Evolutionary conservation across 2,888 invertebrate genomes (phyloP).

Genomic region (Lomographa bimaculata): DNA sequence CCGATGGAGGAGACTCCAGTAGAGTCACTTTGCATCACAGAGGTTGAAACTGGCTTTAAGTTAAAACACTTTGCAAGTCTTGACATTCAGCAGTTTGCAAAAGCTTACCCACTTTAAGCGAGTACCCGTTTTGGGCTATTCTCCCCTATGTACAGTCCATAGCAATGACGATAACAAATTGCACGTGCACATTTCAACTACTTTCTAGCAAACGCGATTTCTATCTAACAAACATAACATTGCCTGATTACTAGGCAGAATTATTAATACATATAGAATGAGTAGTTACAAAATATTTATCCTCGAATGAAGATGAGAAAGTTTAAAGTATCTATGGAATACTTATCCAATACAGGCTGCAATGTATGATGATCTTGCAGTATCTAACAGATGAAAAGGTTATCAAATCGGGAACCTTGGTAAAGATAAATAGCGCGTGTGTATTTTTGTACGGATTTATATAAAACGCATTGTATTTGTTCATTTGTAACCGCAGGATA

Average conservation of each 20-base stretch:
- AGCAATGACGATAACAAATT: constrained; percentile 20
- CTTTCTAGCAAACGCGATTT: constrained; percentile 21
- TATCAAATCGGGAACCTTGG: constrained; percentile 18
- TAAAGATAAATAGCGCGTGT: constrained; percentile 3
- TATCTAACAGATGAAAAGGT: constrained; percentile 28
- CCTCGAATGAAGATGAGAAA: constrained; percentile 14
- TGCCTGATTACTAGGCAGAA: constrained; percentile 11
- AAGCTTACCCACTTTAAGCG: too few species aligned
- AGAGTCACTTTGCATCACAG: too few species aligned
- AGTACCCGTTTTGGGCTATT: too few species aligned
- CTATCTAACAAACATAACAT: constrained; percentile 15
- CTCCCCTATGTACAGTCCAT: too few species aligned
- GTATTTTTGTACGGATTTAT: neutral
- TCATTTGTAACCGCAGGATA: constrained; percentile 1
- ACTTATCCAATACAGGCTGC: too few species aligned
- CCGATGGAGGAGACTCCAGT: too few species aligned
- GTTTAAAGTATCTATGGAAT: constrained; percentile 24
- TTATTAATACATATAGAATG: constrained; percentile 13
- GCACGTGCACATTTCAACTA: constrained; percentile 9
- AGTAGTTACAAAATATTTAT: constrained; percentile 24
- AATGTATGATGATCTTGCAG: constrained; percentile 28
- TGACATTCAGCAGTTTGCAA: too few species aligned
- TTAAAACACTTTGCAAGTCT: too few species aligned
- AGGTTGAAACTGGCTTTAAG: too few species aligned
- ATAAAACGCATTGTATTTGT: neutral